These are phyloP conservation scores for Melieria picta DNA, from an alignment of 2,888 invertebrate species.

Conservation along the genomic window DNA sequence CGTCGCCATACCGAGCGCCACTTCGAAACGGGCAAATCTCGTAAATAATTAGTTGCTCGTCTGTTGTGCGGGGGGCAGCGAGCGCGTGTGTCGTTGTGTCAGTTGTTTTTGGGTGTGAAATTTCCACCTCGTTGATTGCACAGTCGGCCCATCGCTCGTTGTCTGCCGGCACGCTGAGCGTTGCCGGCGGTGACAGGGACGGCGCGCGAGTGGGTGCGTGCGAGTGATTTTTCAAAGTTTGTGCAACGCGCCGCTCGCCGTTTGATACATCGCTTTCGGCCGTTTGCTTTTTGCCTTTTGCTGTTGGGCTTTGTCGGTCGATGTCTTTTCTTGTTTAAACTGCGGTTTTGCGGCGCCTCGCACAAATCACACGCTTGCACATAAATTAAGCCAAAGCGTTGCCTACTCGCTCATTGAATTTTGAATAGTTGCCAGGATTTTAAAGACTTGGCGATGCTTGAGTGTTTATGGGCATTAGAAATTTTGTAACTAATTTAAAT, in stretches of 20 bases:
- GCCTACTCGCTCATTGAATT: not conserved
- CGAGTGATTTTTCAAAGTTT: not conserved
- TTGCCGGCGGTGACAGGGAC: not conserved
- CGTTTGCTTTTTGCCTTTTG: not conserved
- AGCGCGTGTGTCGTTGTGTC: too few species aligned
- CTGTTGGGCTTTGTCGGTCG: constrained; percentile 3
- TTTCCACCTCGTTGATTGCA: constrained; percentile 21
- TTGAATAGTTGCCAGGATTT: too few species aligned
- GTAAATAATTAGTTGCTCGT: constrained; percentile 15
- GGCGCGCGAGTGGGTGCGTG: not conserved
- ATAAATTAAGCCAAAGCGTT: constrained; percentile 1
- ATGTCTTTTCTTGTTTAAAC: constrained; percentile 6
- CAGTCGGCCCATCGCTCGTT: not conserved
- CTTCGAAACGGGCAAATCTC: constrained; percentile 18
- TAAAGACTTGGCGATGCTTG: too few species aligned
- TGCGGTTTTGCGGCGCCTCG: not conserved
- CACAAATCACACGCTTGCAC: not conserved
- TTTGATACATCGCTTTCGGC: not conserved
- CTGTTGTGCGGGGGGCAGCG: not conserved
- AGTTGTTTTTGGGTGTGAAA: constrained; percentile 15
- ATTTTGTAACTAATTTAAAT: too few species aligned
- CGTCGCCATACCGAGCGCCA: not conserved
- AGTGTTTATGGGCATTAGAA: too few species aligned
- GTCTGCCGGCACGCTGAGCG: not conserved
- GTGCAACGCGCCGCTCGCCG: not conserved